Percentiles rank a stretch among this genome's conserved stretches.
Evolutionary conservation across 2,113 vertebrate genomes (phyloP).

Genomic region (Eudyptes chrysolophus): DNA sequence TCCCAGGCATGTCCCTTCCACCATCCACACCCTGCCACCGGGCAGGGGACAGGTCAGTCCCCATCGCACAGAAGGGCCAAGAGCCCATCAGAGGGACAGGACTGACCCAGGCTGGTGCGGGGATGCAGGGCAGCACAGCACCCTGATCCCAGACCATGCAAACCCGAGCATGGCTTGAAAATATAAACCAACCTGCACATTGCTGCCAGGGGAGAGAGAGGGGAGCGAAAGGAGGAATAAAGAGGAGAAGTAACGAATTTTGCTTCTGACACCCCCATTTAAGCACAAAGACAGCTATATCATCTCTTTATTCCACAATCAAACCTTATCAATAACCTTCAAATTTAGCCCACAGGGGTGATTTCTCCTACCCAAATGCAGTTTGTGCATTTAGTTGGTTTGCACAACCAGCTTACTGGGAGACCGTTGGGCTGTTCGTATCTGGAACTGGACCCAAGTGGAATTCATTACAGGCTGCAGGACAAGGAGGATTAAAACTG

Average conservation of each 20-base stretch:
- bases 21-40: accelerated
- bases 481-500: neutral
- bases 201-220: neutral
- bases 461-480: neutral
- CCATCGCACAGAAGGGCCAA: accelerated
- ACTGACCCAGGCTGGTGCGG: neutral
- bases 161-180: neutral
- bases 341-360: neutral
- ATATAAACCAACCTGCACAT: neutral
- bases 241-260: neutral
- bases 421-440: neutral
- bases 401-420: neutral
- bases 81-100: neutral
- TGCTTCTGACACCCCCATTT: neutral
- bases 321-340: neutral
- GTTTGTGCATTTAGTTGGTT: neutral
- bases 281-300: neutral
- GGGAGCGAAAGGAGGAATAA: neutral
- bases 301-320: neutral
- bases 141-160: accelerated
- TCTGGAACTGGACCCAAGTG: neutral
- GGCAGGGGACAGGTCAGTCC: neutral
- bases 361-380: neutral
- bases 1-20: accelerated
- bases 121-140: accelerated